Evolutionary conservation across 2,113 vertebrate species (phyloP).

Genomic region (Osmerus mordax): DNA sequence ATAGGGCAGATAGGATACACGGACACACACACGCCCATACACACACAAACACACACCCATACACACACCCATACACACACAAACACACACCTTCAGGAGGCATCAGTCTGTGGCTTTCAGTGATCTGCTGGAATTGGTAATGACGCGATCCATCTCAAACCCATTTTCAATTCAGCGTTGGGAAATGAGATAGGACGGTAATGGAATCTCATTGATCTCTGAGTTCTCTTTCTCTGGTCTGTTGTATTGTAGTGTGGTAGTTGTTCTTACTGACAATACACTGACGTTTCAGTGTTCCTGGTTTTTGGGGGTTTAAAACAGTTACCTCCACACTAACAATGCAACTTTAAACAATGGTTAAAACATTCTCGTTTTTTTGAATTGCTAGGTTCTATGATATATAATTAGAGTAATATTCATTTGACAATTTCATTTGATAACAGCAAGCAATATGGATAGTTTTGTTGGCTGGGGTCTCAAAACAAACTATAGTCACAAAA

Average conservation of each 20-base stretch:
- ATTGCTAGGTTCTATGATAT: too few species aligned
- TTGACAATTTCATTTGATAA: too few species aligned
- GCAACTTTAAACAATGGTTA: too few species aligned
- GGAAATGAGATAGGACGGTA: slow-evolving; percentile 73
- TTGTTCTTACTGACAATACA: slow-evolving; percentile 62
- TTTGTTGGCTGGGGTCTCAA: too few species aligned
- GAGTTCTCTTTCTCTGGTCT: slow-evolving; percentile 67
- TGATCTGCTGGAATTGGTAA: slow-evolving; percentile 64
- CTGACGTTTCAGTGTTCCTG: slow-evolving; percentile 21
- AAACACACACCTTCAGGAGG: not conserved
- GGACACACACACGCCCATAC: not conserved
- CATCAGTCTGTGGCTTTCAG: slow-evolving; percentile 40
- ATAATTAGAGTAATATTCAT: too few species aligned
- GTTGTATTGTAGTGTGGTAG: slow-evolving; percentile 64
- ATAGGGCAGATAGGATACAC: slow-evolving; percentile 40
- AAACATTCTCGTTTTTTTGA: too few species aligned
- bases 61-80: not conserved
- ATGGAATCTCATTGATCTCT: slow-evolving; percentile 75
- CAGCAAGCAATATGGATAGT: too few species aligned
- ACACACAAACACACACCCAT: not conserved
- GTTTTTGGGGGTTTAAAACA: too few species aligned
- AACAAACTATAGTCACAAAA: too few species aligned
- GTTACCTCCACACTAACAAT: too few species aligned
- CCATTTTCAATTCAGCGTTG: slow-evolving; percentile 66
- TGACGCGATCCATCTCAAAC: slow-evolving; percentile 71